These are phyloP conservation scores for Anodontia alba DNA, from an alignment of 2,888 invertebrate genomes.

Conservation along the genomic window DNA sequence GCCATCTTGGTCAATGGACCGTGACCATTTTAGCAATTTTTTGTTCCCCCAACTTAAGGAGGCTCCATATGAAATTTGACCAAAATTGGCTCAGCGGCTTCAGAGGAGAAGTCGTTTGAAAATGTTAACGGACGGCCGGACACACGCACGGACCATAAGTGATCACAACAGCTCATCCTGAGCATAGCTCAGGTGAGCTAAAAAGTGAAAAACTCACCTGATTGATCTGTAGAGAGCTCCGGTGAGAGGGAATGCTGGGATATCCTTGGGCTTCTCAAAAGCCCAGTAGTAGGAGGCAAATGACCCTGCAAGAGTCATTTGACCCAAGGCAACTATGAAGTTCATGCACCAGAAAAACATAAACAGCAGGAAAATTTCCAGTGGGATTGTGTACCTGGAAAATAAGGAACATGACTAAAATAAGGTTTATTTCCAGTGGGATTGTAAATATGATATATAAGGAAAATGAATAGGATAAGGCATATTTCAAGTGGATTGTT, in stretches of 20 bases:
- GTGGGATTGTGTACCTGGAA: slow-evolving; percentile 76
- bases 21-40: no score
- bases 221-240: slow-evolving; percentile 88
- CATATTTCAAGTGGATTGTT: not conserved
- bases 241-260: slow-evolving; percentile 94
- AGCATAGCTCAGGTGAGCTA: no score
- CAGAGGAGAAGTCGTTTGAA: no score
- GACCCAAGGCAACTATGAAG: slow-evolving; percentile 93
- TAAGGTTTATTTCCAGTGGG: not conserved
- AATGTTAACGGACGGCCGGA: no score
- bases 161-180: no score
- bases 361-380: slow-evolving; percentile 84
- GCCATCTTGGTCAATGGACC: no score
- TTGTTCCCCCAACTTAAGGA: no score
- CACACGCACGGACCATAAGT: no score
- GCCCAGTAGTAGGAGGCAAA: slow-evolving; percentile 95
- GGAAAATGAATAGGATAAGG: not conserved
- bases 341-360: slow-evolving; percentile 94
- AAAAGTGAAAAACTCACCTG: no score
- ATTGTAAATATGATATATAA: no score
- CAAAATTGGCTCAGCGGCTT: no score
- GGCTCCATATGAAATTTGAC: no score
- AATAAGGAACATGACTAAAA: not conserved
- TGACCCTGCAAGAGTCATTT: slow-evolving; percentile 94
- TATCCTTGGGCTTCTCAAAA: slow-evolving; percentile 89